A percentile compares a stretch with the other conserved stretches of the same genome.
Conservation (phyloP, 2,797 vertebrate genomes). For the Leontocebus nigricollis region DNA sequence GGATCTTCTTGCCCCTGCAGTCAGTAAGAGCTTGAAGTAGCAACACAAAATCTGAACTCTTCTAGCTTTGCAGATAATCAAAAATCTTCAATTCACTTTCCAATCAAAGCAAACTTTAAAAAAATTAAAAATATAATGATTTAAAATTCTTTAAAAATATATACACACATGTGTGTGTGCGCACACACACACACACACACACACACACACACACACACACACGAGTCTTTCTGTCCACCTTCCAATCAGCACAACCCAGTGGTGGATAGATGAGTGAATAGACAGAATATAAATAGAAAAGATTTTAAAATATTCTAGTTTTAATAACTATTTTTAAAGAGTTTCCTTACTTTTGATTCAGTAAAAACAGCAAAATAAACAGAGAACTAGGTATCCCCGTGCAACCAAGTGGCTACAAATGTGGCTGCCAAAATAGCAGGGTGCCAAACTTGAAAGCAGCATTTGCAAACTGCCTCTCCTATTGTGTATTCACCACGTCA, state of each 20-base stretch:
- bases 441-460: slow-evolving; percentile 65
- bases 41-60: not conserved
- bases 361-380: slow-evolving; percentile 27
- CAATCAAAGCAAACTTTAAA: not conserved
- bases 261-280: not conserved
- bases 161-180: not conserved
- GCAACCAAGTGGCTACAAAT: not conserved
- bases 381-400: not conserved
- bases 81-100: not conserved
- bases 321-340: not conserved
- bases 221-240: not conserved
- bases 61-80: not conserved
- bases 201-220: not conserved
- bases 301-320: not conserved
- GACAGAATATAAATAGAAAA: not conserved
- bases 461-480: slow-evolving; percentile 47
- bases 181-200: too few relatives aligned
- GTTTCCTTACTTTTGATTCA: not conserved
- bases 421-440: not conserved
- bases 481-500: not conserved
- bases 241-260: not conserved
- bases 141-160: not conserved
- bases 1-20: not conserved
- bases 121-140: not conserved
- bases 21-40: slow-evolving; percentile 38